Conservation (phyloP, 2,888 invertebrate genomes). For the Megamerina dolium region DNA sequence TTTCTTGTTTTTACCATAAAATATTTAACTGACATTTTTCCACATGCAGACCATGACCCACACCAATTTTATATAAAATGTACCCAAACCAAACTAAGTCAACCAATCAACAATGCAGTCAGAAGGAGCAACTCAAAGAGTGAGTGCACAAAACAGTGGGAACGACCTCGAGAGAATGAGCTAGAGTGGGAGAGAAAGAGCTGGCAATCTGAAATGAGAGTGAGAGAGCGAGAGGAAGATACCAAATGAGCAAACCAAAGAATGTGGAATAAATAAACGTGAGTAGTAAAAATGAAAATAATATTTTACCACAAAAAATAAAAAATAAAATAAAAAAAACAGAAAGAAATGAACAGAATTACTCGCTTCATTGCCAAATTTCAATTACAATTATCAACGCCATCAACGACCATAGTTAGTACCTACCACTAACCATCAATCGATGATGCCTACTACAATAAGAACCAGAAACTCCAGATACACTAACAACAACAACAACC, state of each 20-base stretch:
- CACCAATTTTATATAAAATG: slow-evolving; percentile 29
- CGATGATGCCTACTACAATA: neutral
- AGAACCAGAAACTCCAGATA: slow-evolving; percentile 3
- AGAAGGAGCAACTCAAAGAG: too few relatives aligned
- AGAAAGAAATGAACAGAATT: slow-evolving; percentile 20
- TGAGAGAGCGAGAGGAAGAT: too few relatives aligned
- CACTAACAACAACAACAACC: neutral
- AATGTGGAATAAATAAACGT: too few relatives aligned
- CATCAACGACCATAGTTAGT: slow-evolving; percentile 1
- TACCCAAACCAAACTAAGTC: neutral
- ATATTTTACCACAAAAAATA: too few relatives aligned
- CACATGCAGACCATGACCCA: slow-evolving; percentile 41
- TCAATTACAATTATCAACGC: slow-evolving; percentile 40
- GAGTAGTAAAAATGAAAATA: too few relatives aligned
- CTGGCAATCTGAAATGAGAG: too few relatives aligned
- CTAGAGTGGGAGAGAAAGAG: too few relatives aligned
- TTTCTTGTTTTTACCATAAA: slow-evolving; percentile 3
- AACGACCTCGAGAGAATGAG: too few relatives aligned
- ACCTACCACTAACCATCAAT: neutral
- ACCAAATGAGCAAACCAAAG: too few relatives aligned
- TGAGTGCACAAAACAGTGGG: too few relatives aligned
- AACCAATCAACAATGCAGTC: neutral
- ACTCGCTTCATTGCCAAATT: slow-evolving; percentile 41
- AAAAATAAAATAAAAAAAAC: neutral
- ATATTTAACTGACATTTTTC: slow-evolving; percentile 13